These are phyloP conservation scores for Chironomus tepperi DNA, from an alignment of 1,140 invertebrate species.

Conservation along the genomic window DNA sequence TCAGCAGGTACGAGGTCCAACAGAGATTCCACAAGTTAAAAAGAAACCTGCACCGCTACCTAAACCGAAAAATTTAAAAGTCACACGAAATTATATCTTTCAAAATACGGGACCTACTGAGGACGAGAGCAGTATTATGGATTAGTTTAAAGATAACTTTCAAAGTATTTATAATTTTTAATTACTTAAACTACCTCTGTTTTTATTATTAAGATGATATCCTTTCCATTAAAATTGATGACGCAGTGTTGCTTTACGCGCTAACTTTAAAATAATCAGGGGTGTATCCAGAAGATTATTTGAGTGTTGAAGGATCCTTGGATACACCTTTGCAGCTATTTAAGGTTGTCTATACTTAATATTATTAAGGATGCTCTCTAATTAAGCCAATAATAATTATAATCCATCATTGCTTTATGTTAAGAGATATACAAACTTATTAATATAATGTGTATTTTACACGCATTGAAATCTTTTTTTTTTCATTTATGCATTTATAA, in stretches of 20 bases:
- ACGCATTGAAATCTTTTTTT: not conserved
- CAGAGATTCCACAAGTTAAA: not conserved
- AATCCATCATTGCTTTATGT: not conserved
- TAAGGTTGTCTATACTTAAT: no score
- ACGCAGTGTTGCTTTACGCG: no score
- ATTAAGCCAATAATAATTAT: not conserved
- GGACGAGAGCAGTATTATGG: constrained; percentile 15
- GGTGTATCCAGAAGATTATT: not conserved
- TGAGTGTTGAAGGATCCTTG: no score
- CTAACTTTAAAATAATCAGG: not conserved
- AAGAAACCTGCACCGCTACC: not conserved
- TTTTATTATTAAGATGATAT: no score
- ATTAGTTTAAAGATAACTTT: not conserved
- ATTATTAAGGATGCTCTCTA: no score
- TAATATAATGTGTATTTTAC: not conserved
- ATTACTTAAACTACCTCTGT: not conserved
- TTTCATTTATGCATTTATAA: not conserved
- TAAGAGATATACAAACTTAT: not conserved
- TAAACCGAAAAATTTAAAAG: constrained; percentile 10
- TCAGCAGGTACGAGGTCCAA: not conserved
- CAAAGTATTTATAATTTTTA: no score
- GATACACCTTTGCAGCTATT: no score
- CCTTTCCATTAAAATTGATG: no score
- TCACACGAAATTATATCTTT: not conserved
- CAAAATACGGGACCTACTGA: constrained; percentile 1